phyloP scores from a whole-genome alignment of 2,797 vertebrate species.

The Tympanoctomys barrerae region DNA sequence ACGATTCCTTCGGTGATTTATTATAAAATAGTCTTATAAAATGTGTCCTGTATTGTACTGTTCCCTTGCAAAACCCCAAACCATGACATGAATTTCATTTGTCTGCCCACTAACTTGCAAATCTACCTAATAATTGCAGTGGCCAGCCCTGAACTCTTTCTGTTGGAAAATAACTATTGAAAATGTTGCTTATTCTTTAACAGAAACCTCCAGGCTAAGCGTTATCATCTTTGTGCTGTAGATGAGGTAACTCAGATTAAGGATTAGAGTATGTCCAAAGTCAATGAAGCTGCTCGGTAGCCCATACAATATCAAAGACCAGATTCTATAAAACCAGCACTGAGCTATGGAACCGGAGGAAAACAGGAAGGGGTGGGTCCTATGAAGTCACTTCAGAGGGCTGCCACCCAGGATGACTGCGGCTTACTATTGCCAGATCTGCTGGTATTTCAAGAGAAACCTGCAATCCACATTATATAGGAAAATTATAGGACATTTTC shows the following conservation, averaged over 20 bases:
- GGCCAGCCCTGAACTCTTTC: background rate
- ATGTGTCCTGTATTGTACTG: no score
- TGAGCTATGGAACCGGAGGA: background rate
- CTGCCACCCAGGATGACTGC: rapidly evolving
- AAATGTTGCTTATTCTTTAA: background rate
- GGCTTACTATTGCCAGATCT: background rate
- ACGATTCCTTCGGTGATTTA: no score
- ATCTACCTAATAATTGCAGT: background rate
- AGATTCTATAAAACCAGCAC: background rate
- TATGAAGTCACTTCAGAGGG: background rate
- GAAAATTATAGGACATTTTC: background rate
- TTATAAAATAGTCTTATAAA: no score
- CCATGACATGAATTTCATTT: background rate
- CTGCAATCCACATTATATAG: background rate
- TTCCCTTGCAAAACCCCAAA: no score
- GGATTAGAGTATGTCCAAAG: background rate
- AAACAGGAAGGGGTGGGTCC: background rate
- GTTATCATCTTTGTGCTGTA: background rate
- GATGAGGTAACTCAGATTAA: background rate
- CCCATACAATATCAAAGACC: background rate
- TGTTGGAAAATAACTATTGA: no score
- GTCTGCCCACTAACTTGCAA: background rate
- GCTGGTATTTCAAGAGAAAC: background rate
- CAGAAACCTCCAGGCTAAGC: background rate
- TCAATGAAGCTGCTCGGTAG: background rate